Evolutionary conservation across 2,888 invertebrate genomes (phyloP).

Genomic region (Andricus curvator): DNA sequence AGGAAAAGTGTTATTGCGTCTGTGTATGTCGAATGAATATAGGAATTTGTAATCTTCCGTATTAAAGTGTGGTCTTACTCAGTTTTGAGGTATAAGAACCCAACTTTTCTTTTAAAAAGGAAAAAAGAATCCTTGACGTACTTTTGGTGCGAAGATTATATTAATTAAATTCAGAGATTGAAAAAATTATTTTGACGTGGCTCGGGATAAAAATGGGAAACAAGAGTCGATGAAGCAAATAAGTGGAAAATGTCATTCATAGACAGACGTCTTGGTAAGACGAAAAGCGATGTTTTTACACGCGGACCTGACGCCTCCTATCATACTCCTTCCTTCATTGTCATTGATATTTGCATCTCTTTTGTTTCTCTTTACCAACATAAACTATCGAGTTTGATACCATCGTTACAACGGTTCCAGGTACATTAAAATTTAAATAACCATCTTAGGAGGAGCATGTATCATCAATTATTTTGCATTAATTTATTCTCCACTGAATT

Average conservation of each 20-base stretch:
- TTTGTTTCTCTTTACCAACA: too few species aligned
- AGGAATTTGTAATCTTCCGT: not conserved
- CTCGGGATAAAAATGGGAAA: not conserved
- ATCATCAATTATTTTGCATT: not conserved
- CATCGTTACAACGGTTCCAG: too few species aligned
- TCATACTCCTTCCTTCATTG: too few species aligned
- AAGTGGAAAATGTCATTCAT: not conserved
- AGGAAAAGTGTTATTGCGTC: conserved; percentile 17
- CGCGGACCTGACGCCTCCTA: too few species aligned
- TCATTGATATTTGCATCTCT: too few species aligned
- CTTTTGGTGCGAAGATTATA: too few species aligned
- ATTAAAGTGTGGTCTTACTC: not conserved
- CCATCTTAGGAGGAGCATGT: not conserved
- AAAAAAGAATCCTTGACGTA: too few species aligned
- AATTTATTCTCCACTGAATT: not conserved
- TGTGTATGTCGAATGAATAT: not conserved
- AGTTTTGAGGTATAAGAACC: not conserved
- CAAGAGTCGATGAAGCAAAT: not conserved
- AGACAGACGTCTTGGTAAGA: not conserved
- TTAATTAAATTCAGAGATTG: too few species aligned
- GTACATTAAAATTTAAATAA: not conserved
- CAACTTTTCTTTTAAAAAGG: not conserved
- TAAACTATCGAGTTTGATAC: too few species aligned
- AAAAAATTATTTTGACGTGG: not conserved
- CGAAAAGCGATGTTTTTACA: too few species aligned